phyloP scores from a whole-genome alignment of 1,140 invertebrate genomes.

The Araneus ventricosus region DNA sequence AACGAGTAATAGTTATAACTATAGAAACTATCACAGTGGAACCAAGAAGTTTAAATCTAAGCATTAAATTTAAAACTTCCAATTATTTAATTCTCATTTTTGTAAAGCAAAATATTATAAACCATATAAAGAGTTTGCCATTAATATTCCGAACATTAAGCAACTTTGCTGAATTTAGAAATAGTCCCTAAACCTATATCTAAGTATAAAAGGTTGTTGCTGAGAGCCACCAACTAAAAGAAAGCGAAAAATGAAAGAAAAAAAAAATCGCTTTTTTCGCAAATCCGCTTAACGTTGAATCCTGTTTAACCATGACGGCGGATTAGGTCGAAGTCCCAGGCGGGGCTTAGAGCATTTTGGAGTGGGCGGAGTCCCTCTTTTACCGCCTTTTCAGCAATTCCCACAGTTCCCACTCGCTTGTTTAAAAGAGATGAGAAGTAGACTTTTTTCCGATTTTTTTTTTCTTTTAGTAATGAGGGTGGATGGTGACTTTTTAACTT shows the following conservation, averaged over 20 bases:
- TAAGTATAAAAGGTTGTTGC: slow-evolving; percentile 23
- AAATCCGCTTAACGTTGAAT: slow-evolving; percentile 39
- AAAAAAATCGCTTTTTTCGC: neutral
- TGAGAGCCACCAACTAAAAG: neutral
- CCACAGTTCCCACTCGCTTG: slow-evolving; percentile 3
- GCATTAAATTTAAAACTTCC: too few species aligned
- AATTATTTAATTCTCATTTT: too few species aligned
- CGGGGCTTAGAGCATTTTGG: slow-evolving; percentile 19
- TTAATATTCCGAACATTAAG: neutral
- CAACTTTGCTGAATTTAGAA: neutral
- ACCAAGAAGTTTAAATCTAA: too few species aligned
- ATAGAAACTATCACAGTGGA: too few species aligned
- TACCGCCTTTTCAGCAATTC: slow-evolving; percentile 32
- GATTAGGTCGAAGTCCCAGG: slow-evolving; percentile 35
- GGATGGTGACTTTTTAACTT: neutral
- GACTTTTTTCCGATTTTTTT: neutral
- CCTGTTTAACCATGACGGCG: slow-evolving; percentile 50
- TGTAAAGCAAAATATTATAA: too few species aligned
- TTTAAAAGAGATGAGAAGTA: neutral
- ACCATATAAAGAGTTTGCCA: too few species aligned
- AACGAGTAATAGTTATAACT: too few species aligned
- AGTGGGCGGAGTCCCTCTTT: slow-evolving; percentile 43
- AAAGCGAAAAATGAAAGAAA: neutral
- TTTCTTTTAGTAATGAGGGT: neutral
- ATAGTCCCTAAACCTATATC: neutral